A percentile compares a stretch with the other conserved stretches of the same genome.
Conservation (phyloP, 2,888 invertebrate species). For the Belgica antarctica region DNA sequence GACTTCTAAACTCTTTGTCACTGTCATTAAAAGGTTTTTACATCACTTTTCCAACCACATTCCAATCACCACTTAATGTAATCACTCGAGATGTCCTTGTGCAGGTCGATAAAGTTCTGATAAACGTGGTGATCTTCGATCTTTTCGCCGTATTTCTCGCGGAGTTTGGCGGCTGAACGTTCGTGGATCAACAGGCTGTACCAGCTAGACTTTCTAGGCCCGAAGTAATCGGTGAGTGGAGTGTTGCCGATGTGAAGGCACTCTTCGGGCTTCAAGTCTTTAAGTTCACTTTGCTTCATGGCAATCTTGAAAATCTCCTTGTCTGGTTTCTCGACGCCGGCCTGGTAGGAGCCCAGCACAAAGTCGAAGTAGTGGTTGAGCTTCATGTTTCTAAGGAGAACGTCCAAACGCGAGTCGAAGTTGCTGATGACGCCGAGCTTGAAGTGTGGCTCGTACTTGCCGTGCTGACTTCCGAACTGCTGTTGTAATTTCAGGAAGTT, state of each 20-base stretch:
- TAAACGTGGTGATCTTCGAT: constrained; percentile 55
- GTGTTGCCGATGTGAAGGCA: constrained; percentile 84
- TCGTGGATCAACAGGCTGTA: constrained; percentile 61
- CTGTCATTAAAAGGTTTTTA: no score
- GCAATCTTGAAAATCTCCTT: constrained; percentile 68
- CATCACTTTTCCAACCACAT: no score
- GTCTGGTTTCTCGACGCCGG: constrained; percentile 73
- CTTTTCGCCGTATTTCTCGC: constrained; percentile 53
- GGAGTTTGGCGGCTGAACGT: constrained; percentile 51
- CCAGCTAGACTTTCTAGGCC: constrained; percentile 75
- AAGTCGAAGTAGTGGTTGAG: constrained; percentile 75
- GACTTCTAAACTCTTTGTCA: no score
- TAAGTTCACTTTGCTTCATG: constrained; percentile 56
- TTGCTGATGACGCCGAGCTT: constrained; percentile 80
- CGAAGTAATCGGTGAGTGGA: constrained; percentile 70
- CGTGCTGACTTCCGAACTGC: constrained; percentile 45
- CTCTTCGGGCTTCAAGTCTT: constrained; percentile 58
- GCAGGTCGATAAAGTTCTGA: constrained; percentile 57
- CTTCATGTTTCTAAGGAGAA: constrained; percentile 64
- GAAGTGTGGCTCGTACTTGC: constrained; percentile 47
- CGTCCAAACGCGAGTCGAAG: constrained; percentile 76
- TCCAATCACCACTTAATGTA: constrained; percentile 51
- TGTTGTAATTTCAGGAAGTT: constrained; percentile 57
- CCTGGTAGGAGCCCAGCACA: constrained; percentile 73
- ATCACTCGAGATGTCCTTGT: constrained; percentile 52